Evolutionary conservation across 2,888 invertebrate species (phyloP).

Genomic region (Bhutanitis thaidina): DNA sequence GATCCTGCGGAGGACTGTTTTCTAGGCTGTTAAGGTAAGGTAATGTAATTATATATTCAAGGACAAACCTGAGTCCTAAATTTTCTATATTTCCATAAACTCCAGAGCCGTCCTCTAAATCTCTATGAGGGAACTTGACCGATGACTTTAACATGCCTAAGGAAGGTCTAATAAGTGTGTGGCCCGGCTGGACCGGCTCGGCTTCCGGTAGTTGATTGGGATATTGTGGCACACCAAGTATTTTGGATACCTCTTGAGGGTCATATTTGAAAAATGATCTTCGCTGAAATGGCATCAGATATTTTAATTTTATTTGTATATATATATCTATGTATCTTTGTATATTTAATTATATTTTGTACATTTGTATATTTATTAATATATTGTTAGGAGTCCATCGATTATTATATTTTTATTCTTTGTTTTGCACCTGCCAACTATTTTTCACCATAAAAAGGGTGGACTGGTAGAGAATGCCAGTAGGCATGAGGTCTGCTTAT

Average conservation of each 20-base stretch:
- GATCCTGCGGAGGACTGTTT: too few relatives aligned
- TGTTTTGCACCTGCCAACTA: too few relatives aligned
- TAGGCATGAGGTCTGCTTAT: too few relatives aligned
- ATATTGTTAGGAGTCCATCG: too few relatives aligned
- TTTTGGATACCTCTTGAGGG: constrained; percentile 28
- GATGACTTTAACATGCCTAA: constrained; percentile 65
- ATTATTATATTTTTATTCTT: not conserved
- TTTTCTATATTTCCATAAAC: constrained; percentile 57
- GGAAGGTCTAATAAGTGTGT: constrained; percentile 58
- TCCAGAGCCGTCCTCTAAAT: constrained; percentile 48
- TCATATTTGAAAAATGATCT: constrained; percentile 33
- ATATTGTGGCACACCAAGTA: constrained; percentile 45
- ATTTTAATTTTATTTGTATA: too few relatives aligned
- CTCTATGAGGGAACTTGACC: constrained; percentile 62
- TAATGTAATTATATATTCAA: constrained; percentile 13
- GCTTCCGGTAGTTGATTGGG: constrained; percentile 57
- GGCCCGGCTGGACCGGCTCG: constrained; percentile 60
- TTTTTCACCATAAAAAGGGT: too few relatives aligned
- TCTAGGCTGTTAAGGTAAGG: too few relatives aligned
- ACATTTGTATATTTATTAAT: too few relatives aligned
- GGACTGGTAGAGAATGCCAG: too few relatives aligned
- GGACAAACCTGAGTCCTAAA: constrained; percentile 48
- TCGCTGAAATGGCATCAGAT: constrained; percentile 34
- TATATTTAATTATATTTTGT: too few relatives aligned
- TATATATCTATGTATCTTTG: too few relatives aligned